Evolutionary conservation across 1,140 invertebrate species (phyloP).

Genomic region (Hyposmocoma kahamanoa): DNA sequence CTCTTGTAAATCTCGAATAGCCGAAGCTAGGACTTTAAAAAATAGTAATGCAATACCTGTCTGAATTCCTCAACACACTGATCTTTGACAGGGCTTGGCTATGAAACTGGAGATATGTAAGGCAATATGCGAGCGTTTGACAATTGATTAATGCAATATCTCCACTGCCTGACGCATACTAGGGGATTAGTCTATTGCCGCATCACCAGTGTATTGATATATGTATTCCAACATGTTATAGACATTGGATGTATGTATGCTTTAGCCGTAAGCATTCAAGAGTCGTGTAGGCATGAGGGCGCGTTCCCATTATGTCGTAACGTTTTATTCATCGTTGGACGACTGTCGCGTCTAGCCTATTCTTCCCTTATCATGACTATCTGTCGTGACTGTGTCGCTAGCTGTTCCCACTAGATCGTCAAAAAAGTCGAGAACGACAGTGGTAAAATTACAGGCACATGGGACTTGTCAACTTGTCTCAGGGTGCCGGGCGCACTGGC

Average conservation of each 20-base stretch:
- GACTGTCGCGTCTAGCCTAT: background rate
- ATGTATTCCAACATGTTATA: background rate
- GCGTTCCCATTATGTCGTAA: background rate
- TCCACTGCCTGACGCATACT: conserved; percentile 31
- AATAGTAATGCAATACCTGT: too few species aligned
- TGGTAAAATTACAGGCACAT: too few species aligned
- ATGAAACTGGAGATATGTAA: conserved; percentile 1
- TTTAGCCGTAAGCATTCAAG: background rate
- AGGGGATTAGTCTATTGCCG: conserved; percentile 8
- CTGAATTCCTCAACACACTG: too few species aligned
- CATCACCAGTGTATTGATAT: background rate
- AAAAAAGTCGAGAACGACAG: too few species aligned
- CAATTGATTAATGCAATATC: conserved; percentile 68
- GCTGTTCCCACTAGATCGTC: too few species aligned
- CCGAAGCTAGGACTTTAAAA: too few species aligned
- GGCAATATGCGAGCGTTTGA: conserved; percentile 25
- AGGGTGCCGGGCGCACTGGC: too few species aligned
- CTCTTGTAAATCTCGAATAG: too few species aligned
- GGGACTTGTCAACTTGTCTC: too few species aligned
- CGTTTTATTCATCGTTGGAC: background rate
- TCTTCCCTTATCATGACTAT: background rate
- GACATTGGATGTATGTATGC: background rate
- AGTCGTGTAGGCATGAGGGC: background rate
- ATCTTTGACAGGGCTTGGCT: background rate
- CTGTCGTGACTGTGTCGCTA: too few species aligned